phyloP scores from a whole-genome alignment of 2,113 vertebrate genomes.

The Pelodiscus sinensis region DNA sequence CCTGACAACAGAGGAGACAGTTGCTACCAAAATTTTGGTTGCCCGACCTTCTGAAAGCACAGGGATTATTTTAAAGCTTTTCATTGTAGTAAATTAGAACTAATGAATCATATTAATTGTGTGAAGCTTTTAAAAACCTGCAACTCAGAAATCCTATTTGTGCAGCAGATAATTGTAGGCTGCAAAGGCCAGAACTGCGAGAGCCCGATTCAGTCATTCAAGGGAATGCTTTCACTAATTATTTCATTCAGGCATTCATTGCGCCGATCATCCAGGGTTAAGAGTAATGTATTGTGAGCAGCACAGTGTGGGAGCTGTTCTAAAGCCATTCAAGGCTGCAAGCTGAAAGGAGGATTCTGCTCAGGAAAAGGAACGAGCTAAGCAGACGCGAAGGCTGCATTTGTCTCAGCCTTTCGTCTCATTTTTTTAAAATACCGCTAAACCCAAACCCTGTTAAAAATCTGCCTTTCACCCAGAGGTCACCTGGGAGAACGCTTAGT shows the following conservation, averaged over 20 bases:
- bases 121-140: conserved; percentile 8
- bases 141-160: background rate
- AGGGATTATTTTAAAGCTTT: background rate
- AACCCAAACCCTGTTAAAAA: background rate
- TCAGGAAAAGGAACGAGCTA: accelerated
- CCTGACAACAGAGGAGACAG: background rate
- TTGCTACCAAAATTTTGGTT: background rate
- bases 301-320: accelerated
- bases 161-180: background rate
- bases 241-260: background rate
- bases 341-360: background rate
- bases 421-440: accelerated
- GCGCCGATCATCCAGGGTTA: background rate
- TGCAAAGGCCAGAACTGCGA: background rate
- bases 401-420: background rate
- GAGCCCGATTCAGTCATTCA: accelerated
- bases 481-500: background rate
- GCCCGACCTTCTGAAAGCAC: background rate
- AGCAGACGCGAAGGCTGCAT: background rate
- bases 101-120: conserved; percentile 21
- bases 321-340: background rate
- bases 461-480: too few species aligned
- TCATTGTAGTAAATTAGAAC: background rate
- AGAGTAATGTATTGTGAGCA: background rate
- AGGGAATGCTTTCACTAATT: background rate